These are phyloP conservation scores for Ruditapes philippinarum DNA, from an alignment of 1,140 invertebrate genomes.

Conservation along the genomic window DNA sequence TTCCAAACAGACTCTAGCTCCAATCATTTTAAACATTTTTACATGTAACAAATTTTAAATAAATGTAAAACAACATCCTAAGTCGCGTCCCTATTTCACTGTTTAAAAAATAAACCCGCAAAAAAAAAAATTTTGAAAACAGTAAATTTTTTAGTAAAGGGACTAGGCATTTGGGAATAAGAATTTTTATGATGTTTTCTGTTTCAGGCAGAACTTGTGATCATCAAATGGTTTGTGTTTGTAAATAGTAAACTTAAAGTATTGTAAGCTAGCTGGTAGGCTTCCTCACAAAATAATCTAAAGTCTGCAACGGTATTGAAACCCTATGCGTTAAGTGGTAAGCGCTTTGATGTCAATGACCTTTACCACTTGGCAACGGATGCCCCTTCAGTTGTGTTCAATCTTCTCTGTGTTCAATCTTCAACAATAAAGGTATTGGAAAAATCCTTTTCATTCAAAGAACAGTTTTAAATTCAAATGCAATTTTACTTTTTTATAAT, in stretches of 20 bases:
- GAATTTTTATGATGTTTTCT: no score
- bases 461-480: not conserved
- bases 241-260: no score
- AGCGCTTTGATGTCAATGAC: no score
- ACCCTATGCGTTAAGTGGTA: no score
- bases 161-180: no score
- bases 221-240: no score
- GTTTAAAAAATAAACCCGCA: conserved; percentile 31
- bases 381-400: not conserved
- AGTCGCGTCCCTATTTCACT: not conserved
- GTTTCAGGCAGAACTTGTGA: no score
- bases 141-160: no score
- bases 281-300: not conserved
- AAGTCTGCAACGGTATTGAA: not conserved
- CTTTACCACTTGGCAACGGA: no score
- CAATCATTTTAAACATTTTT: not conserved
- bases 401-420: not conserved
- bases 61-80: conserved; percentile 37
- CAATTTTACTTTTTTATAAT: no score
- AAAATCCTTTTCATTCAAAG: not conserved
- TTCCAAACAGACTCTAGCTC: conserved; percentile 42
- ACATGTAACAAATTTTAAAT: not conserved
- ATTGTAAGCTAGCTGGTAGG: no score
- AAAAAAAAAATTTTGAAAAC: not conserved
- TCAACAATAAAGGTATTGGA: not conserved